These are phyloP conservation scores for Hydrotaea diabolus DNA, from an alignment of 2,888 invertebrate genomes.

Conservation along the genomic window DNA sequence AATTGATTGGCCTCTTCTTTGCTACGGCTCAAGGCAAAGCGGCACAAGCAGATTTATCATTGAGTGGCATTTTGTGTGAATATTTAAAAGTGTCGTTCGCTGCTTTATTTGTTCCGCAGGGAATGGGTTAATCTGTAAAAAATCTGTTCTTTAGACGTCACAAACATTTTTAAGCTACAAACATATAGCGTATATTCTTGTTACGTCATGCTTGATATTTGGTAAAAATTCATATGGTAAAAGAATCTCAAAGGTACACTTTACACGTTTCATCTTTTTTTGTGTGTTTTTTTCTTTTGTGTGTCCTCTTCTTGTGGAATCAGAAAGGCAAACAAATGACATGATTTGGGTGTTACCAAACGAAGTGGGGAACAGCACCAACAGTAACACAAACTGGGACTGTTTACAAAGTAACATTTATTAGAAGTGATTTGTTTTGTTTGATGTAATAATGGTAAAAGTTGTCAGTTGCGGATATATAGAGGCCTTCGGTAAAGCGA, in stretches of 20 bases:
- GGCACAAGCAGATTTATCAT: constrained; percentile 2
- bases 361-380: not conserved
- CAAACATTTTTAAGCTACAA: too few relatives aligned
- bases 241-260: constrained; percentile 27
- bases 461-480: too few relatives aligned
- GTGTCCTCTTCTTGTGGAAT: not conserved
- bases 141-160: constrained; percentile 22
- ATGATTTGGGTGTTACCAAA: constrained; percentile 31
- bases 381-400: not conserved
- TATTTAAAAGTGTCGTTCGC: constrained; percentile 11
- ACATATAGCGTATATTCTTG: constrained; percentile 21
- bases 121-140: constrained; percentile 26
- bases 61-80: constrained; percentile 17
- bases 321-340: not conserved
- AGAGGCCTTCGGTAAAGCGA: too few relatives aligned
- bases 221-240: not conserved
- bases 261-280: not conserved
- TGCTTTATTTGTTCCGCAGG: not conserved
- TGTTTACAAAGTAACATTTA: constrained; percentile 53
- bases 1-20: not conserved
- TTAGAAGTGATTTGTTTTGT: constrained; percentile 54
- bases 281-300: too few relatives aligned
- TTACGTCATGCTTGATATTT: constrained; percentile 52
- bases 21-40: not conserved
- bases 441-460: constrained; percentile 33